phyloP scores from a whole-genome alignment of 2,888 invertebrate genomes.

The Melieria crassipennis region DNA sequence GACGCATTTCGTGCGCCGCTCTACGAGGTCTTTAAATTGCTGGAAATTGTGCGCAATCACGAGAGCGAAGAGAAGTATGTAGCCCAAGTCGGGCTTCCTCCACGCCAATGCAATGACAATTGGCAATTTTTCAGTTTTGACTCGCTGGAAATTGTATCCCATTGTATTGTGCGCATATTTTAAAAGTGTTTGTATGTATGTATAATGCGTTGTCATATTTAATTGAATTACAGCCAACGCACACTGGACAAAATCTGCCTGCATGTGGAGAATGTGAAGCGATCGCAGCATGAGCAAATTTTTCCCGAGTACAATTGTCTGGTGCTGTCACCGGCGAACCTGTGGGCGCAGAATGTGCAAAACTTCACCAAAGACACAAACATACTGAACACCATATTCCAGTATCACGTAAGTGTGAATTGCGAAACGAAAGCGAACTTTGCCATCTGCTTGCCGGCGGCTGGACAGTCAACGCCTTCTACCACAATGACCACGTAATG shows the following conservation, averaged over 20 bases:
- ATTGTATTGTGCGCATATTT: slow-evolving; percentile 4
- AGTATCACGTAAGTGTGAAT: slow-evolving; percentile 75
- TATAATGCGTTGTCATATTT: neutral
- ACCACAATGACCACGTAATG: no score
- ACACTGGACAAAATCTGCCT: slow-evolving; percentile 85
- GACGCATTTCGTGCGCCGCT: slow-evolving; percentile 94
- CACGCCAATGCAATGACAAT: neutral
- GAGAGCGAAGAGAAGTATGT: slow-evolving; percentile 61
- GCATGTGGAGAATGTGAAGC: slow-evolving; percentile 83
- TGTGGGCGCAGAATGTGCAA: slow-evolving; percentile 88
- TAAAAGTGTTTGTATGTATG: neutral
- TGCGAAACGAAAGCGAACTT: neutral
- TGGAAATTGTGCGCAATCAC: slow-evolving; percentile 87
- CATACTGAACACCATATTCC: slow-evolving; percentile 83
- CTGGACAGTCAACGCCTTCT: no score
- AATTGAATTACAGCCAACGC: slow-evolving; percentile 69
- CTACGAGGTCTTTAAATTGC: slow-evolving; percentile 86
- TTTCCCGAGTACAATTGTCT: slow-evolving; percentile 94
- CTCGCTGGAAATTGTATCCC: no score
- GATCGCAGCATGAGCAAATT: slow-evolving; percentile 71
- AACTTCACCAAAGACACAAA: slow-evolving; percentile 82
- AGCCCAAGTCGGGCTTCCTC: neutral
- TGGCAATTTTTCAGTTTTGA: no score
- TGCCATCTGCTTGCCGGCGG: no score
- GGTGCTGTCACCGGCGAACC: slow-evolving; percentile 89